phyloP scores from a whole-genome alignment of 2,113 vertebrate species.

The Glaucomys volans region DNA sequence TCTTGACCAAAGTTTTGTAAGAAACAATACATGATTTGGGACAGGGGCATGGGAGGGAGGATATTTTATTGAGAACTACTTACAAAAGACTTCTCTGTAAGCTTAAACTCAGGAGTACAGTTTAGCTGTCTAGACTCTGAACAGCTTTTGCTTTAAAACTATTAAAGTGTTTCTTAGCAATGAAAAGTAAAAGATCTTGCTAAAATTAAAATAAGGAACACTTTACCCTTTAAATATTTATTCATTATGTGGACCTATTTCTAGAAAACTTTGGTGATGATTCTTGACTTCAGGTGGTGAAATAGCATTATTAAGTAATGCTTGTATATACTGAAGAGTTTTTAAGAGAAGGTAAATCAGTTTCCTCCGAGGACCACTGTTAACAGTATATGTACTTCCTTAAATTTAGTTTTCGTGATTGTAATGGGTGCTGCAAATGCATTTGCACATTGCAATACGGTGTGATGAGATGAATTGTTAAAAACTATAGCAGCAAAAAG shows the following conservation, averaged over 20 bases:
- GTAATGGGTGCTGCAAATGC: conserved; percentile 81
- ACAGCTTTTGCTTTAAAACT: conserved; percentile 67
- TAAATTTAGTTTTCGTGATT: conserved; percentile 82
- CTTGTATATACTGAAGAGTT: conserved; percentile 65
- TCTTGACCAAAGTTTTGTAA: conserved; percentile 88
- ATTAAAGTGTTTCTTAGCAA: conserved; percentile 76
- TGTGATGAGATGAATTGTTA: conserved; percentile 70
- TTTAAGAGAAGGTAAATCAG: conserved; percentile 56
- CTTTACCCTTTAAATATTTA: conserved; percentile 77
- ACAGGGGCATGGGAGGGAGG: conserved; percentile 73
- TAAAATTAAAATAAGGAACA: conserved; percentile 70
- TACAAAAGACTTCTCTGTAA: conserved; percentile 84
- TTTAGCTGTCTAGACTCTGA: conserved; percentile 75
- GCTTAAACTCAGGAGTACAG: conserved; percentile 87
- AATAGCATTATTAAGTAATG: conserved; percentile 78
- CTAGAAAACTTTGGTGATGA: conserved; percentile 76
- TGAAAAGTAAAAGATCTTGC: conserved; percentile 58
- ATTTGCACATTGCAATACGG: conserved; percentile 57
- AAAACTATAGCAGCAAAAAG: conserved; percentile 61
- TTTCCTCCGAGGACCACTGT: conserved; percentile 73
- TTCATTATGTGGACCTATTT: conserved; percentile 62
- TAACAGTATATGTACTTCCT: conserved; percentile 69
- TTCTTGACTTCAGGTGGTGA: conserved; percentile 72
- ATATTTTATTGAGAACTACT: conserved; percentile 83
- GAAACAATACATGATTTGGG: conserved; percentile 83